These are phyloP conservation scores for Grapholita molesta DNA, from an alignment of 1,140 invertebrate genomes.

Conservation along the genomic window DNA sequence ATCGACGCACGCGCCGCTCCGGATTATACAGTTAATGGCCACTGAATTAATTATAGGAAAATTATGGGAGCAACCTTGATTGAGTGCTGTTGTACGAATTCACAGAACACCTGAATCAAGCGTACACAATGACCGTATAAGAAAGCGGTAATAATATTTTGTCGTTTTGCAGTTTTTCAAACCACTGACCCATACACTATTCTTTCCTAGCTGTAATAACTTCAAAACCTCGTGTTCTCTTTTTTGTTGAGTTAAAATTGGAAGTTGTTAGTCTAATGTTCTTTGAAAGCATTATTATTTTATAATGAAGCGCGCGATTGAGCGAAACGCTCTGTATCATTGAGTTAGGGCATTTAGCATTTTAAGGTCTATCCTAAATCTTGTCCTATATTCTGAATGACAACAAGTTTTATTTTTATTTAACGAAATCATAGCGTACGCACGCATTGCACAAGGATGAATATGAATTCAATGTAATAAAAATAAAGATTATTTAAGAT, in stretches of 20 bases:
- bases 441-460: no score
- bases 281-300: no score
- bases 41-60: slow-evolving; percentile 49
- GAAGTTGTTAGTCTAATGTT: neutral
- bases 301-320: neutral
- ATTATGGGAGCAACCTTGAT: slow-evolving; percentile 17
- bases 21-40: slow-evolving; percentile 44
- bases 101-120: neutral
- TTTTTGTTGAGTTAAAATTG: neutral
- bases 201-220: no score
- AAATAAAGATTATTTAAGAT: no score
- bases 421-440: no score
- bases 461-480: no score
- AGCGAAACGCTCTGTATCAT: neutral
- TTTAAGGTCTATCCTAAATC: no score
- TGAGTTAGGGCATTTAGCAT: no score
- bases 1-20: slow-evolving; percentile 54
- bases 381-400: no score
- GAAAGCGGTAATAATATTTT: neutral
- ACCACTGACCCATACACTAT: no score
- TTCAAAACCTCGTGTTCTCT: neutral
- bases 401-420: no score
- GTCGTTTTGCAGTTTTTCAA: neutral
- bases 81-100: neutral
- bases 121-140: neutral